phyloP scores from a whole-genome alignment of 2,113 vertebrate genomes.

The Camelus dromedarius region DNA sequence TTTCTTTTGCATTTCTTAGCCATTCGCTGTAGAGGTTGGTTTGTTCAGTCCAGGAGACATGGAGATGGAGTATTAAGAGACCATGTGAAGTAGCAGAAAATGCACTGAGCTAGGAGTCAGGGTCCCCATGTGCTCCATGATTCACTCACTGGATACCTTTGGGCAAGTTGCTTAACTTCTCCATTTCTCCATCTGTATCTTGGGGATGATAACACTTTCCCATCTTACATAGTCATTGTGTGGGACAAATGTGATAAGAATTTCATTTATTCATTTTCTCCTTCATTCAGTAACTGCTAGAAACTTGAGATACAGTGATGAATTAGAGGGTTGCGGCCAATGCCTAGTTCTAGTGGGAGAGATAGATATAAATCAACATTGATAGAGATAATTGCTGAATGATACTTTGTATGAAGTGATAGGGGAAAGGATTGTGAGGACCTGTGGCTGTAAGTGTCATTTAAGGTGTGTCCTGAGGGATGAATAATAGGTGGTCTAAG shows the following conservation, averaged over 20 bases:
- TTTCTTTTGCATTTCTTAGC: neutral
- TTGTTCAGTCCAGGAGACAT: neutral
- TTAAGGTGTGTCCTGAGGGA: neutral
- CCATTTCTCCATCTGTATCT: neutral
- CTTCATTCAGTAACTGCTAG: neutral
- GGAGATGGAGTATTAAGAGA: neutral
- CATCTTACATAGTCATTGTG: neutral
- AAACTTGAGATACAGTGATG: neutral
- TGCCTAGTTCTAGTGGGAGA: neutral
- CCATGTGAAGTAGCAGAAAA: neutral
- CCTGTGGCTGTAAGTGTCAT: neutral
- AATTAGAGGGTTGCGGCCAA: neutral
- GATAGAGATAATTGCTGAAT: neutral
- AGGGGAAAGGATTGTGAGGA: neutral
- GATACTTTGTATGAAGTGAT: neutral
- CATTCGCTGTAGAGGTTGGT: neutral
- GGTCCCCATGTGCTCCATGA: neutral
- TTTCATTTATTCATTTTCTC: neutral
- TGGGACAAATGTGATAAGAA: neutral
- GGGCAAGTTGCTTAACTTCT: neutral
- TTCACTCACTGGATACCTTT: neutral
- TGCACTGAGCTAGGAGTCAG: neutral
- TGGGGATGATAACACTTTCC: neutral
- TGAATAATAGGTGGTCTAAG: neutral
- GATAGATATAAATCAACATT: fast-evolving